Base-by-base conservation (phyloP, 2,888 invertebrate species). In the Microdon myrmicae region DNA sequence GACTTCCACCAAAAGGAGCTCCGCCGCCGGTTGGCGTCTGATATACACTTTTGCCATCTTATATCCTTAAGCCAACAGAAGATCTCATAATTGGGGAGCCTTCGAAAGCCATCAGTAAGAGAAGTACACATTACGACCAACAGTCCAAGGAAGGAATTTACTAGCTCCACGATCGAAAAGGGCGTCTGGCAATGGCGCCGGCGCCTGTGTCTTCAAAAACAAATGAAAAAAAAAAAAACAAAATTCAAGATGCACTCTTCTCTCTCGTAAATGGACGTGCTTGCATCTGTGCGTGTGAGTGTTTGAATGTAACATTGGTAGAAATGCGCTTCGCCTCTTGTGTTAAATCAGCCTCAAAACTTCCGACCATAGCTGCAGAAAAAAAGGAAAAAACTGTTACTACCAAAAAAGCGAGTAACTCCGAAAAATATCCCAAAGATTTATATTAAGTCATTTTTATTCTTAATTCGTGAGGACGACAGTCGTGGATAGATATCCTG, bases 101-200 rank as follows among this genome's bases (percentile, higher is more conserved):
- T 28, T 25, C 39, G 31, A 64, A 64, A 58, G 56, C 44, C 56
- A 49, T 39, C 60, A 55, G 26, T 44, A 59, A 48, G n/a, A n/a
- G n/a, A n/a, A n/a, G n/a, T n/a, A n/a, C n/a, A 28, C 13, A 23
- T 26, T 35, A 14, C 35, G n/a, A 39, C 22, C 43, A 34, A 34
- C 51, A 47, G n/a, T n/a, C 47, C 23, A 53, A 44, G 22, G 19
- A 47, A 37, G 19, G 45, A 67, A 47, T 60, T 55, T 31, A 16
- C 32, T 34, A 56, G 39, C 58, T 67, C 67, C 68, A 68, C 68
- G 67, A 67, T 68, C 66, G 67, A 67, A 55, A 45, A 66, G 59
- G 59, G 70, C 69, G 70, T 61, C 68, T 69, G 70, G n/a, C n/a
- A n/a, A n/a, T n/a, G n/a, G 69, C 70, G 70, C 70, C 69, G 70